Evolutionary conservation across 2,797 vertebrate species (phyloP).

Genomic region (Oryzias sinensis): DNA sequence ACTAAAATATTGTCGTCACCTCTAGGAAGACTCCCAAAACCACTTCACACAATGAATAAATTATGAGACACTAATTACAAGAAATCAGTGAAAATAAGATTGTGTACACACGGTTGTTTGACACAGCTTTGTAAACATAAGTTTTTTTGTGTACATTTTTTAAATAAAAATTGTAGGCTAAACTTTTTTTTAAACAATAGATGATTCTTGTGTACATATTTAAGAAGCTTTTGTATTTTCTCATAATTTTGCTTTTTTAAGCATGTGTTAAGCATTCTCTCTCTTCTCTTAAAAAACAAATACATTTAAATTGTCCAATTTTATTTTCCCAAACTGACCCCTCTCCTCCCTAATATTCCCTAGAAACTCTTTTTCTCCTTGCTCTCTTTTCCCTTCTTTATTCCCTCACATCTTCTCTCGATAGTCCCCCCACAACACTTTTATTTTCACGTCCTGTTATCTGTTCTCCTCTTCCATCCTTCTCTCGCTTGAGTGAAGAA

Average conservation of each 20-base stretch:
- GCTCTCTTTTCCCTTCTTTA: slow-evolving; percentile 33
- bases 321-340: slow-evolving; percentile 54
- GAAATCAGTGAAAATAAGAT: too few species aligned
- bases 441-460: slow-evolving; percentile 26
- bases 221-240: slow-evolving; percentile 4
- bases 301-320: slow-evolving; percentile 22
- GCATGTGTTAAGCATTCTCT: slow-evolving; percentile 10
- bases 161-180: too few species aligned
- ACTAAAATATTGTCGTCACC: too few species aligned
- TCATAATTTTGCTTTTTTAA: slow-evolving; percentile 24
- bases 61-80: too few species aligned
- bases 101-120: too few species aligned
- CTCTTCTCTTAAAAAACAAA: slow-evolving; percentile 30
- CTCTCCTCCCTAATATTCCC: slow-evolving; percentile 40
- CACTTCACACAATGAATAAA: too few species aligned
- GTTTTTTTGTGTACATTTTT: too few species aligned
- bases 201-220: slow-evolving; percentile 21
- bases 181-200: neutral
- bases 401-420: slow-evolving; percentile 20
- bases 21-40: too few species aligned
- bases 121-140: too few species aligned
- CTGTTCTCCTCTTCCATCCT: slow-evolving; percentile 12
- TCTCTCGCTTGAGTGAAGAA: slow-evolving; percentile 39
- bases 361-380: slow-evolving; percentile 35
- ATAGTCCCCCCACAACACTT: slow-evolving; percentile 20